These are phyloP conservation scores for Macaria liturata DNA, from an alignment of 2,888 invertebrate genomes.

Conservation along the genomic window DNA sequence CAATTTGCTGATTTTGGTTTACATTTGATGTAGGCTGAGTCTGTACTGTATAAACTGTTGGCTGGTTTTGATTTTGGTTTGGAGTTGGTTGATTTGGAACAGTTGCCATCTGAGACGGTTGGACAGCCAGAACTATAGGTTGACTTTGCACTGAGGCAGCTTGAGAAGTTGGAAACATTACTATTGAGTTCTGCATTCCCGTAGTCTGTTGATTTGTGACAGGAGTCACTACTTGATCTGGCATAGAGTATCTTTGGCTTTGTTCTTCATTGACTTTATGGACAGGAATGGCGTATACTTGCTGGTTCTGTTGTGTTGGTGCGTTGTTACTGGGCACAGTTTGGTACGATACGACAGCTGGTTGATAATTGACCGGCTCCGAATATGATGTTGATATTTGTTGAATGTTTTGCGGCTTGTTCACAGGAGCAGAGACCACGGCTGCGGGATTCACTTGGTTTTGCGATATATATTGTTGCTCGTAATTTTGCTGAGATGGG, in stretches of 20 bases:
- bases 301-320: conserved; percentile 12
- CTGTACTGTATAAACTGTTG: conserved; percentile 41
- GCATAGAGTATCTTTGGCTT: conserved; percentile 22
- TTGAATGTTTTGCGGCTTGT: conserved; percentile 16
- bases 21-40: conserved; percentile 33
- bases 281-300: conserved; percentile 9
- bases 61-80: conserved; percentile 31
- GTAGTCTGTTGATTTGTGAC: conserved; percentile 16
- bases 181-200: conserved; percentile 18
- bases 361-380: conserved; percentile 23
- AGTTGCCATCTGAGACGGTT: conserved; percentile 18
- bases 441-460: conserved; percentile 9
- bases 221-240: conserved; percentile 9
- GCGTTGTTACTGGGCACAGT: conserved; percentile 20
- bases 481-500: conserved; percentile 11
- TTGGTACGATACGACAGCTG: conserved; percentile 24
- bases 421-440: conserved; percentile 7
- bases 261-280: conserved; percentile 28
- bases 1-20: conserved; percentile 31
- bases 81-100: conserved; percentile 18
- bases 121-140: conserved; percentile 29
- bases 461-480: conserved; percentile 10
- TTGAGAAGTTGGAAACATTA: conserved; percentile 18
- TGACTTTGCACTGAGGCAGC: conserved; percentile 20
- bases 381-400: conserved; percentile 5